Conservation (phyloP, 2,113 vertebrate genomes). For the Podilymbus podiceps region DNA sequence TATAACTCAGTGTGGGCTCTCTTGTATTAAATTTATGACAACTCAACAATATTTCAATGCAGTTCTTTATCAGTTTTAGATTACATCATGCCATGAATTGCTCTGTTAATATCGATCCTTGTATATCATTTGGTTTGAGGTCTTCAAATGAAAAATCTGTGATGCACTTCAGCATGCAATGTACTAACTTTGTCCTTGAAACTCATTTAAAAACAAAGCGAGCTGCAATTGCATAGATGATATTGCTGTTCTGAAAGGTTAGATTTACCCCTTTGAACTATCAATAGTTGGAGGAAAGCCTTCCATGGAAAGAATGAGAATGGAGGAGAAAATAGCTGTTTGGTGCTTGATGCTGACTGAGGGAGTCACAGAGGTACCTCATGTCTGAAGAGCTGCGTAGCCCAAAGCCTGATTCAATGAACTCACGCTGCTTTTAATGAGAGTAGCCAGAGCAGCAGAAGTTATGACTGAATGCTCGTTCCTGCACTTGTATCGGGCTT, state of each 20-base stretch:
- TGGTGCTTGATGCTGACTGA: background rate
- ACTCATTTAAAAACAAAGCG: constrained; percentile 15
- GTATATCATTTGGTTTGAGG: constrained; percentile 31
- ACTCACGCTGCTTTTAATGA: background rate
- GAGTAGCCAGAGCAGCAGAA: background rate
- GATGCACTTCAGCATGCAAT: background rate
- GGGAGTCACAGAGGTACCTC: background rate
- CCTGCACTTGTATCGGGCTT: background rate
- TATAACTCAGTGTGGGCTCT: background rate
- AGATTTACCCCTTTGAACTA: background rate
- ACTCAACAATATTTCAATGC: background rate
- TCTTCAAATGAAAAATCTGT: constrained; percentile 15
- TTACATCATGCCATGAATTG: constrained; percentile 27
- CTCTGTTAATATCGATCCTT: constrained; percentile 38
- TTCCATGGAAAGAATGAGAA: background rate
- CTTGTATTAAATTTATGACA: background rate
- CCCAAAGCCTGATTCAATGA: background rate
- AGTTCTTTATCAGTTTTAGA: constrained; percentile 20
- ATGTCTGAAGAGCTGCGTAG: background rate
- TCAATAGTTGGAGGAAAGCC: background rate
- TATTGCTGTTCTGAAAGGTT: background rate
- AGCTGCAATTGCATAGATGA: background rate
- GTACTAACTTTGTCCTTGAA: constrained; percentile 25
- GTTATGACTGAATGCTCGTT: background rate
- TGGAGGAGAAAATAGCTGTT: background rate